Percentiles rank a stretch among this genome's conserved stretches.
Evolutionary conservation across 2,797 vertebrate genomes (phyloP).

Genomic region (Mus minutoides): DNA sequence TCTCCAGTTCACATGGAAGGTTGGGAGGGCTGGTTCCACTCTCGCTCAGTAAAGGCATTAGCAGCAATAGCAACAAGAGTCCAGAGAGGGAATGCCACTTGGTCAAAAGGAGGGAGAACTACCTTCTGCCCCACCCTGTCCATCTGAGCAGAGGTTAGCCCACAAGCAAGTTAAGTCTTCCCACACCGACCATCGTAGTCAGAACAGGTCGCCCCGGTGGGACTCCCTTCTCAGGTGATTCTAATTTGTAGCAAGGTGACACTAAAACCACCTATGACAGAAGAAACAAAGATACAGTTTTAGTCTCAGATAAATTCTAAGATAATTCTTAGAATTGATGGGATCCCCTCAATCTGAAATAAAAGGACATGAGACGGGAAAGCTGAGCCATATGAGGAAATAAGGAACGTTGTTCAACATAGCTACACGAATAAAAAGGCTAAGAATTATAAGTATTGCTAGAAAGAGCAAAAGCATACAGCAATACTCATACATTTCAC

Average conservation of each 20-base stretch:
- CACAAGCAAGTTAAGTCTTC: not conserved
- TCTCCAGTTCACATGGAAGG: not conserved
- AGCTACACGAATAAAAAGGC: not conserved
- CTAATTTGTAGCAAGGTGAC: not conserved
- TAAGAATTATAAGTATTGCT: not conserved
- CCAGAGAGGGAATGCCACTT: not conserved
- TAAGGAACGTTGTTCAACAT: not conserved
- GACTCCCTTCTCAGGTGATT: not conserved
- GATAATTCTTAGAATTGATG: not conserved
- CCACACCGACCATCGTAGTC: not conserved
- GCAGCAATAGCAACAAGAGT: not conserved
- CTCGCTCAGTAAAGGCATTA: not conserved
- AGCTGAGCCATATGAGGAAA: not conserved
- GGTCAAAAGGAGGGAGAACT: not conserved
- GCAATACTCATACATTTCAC: not conserved
- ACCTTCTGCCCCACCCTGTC: not conserved
- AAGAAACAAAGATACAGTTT: rapidly evolving
- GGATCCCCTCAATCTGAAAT: not conserved
- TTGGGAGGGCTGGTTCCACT: not conserved
- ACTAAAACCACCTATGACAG: not conserved
- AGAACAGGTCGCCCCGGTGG: not conserved
- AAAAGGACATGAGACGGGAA: not conserved
- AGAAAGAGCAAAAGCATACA: not conserved
- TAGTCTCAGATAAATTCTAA: not conserved
- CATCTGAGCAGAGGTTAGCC: not conserved